Evolutionary conservation across 2,888 invertebrate genomes (phyloP), one percentile per base, ranked within the genome.

Genomic region (Platycheirus albimanus): DNA sequence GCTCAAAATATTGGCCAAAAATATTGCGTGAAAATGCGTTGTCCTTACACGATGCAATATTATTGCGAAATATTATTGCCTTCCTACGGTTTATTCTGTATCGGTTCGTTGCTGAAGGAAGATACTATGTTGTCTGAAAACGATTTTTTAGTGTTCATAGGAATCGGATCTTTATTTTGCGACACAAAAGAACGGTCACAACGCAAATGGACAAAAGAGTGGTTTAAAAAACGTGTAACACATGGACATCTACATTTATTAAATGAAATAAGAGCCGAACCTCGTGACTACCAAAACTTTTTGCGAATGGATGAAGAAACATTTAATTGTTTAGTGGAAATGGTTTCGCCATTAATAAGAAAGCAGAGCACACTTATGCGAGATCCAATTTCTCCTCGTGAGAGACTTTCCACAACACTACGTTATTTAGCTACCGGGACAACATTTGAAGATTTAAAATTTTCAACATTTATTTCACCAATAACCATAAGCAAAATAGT

Each of bases 151-250:
- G n/a, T n/a, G n/a, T n/a, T n/a, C n/a, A n/a, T n/a, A n/a, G n/a
- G n/a, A n/a, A n/a, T n/a, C n/a, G n/a, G n/a, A n/a, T n/a, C n/a
- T n/a, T n/a, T n/a, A n/a, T n/a, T n/a, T n/a, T n/a, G n/a, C n/a
- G n/a, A n/a, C n/a, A n/a, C n/a, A n/a, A n/a, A n/a, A n/a, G n/a
- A n/a, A n/a, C n/a, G n/a, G n/a, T n/a, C n/a, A n/a, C n/a, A 91
- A 1, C 77, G 76, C 58, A 87, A 91, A 85, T 86, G 84, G 0
- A 38, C 5, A 70, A 66, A 66, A 64, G 47, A 64, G 30, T 49
- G 28, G 33, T 67, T 19, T 43, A 67, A 36, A 36, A 36, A 36
- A 6, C 7, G 36, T 10, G 2, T 11, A 2, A 36, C 11, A 10
- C 11, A 10, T 36, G 36, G 36, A 36, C 36, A 36, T 36, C 24